A percentile compares a stretch with the other conserved stretches of the same genome.
These are phyloP conservation scores for Grallaria varia DNA, from an alignment of 2,113 vertebrate species.

Conservation along the genomic window DNA sequence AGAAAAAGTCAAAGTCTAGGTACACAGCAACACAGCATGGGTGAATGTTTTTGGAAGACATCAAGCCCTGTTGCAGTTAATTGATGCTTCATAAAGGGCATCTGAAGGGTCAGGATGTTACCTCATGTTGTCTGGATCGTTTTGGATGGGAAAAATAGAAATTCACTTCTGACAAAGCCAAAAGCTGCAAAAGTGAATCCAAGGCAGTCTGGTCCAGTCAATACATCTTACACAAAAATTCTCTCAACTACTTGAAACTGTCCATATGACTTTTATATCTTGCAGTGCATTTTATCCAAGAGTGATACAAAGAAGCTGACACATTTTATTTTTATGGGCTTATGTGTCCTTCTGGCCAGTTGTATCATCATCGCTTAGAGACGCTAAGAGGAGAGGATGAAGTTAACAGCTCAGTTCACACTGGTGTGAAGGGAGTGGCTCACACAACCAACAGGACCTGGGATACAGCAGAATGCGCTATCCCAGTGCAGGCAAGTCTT, in stretches of 20 bases:
- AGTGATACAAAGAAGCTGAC: background rate
- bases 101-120: background rate
- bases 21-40: background rate
- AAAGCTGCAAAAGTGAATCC: background rate
- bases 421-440: conserved; percentile 77
- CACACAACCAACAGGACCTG: conserved; percentile 63
- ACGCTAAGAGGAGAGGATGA: conserved; percentile 73
- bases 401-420: conserved; percentile 74
- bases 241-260: background rate
- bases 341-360: conserved; percentile 29
- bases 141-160: background rate
- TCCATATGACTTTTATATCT: background rate
- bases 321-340: background rate
- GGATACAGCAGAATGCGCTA: conserved; percentile 76
- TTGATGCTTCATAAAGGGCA: background rate
- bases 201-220: background rate
- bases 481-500: conserved; percentile 67
- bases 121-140: background rate
- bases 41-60: background rate
- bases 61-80: background rate
- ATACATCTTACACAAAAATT: background rate
- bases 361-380: conserved; percentile 61
- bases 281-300: background rate
- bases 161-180: background rate
- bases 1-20: background rate